Base-by-base conservation (phyloP, 92 coral and sea anemone species). In the Plumapathes pennacea region DNA sequence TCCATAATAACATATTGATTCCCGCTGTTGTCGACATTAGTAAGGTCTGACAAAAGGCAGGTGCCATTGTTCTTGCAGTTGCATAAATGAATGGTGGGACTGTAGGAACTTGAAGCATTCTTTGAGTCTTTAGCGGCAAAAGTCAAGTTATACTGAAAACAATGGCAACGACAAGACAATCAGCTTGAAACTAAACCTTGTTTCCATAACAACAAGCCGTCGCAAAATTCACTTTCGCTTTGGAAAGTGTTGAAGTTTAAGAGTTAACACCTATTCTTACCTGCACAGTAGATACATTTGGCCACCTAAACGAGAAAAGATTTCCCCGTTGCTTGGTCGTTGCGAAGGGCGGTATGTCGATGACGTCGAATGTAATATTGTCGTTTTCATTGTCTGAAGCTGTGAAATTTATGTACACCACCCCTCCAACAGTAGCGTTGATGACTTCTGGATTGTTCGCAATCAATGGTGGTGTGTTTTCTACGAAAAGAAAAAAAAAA, bases 341-440 rank as follows among this genome's bases (percentile, higher is more conserved):
- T 3, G 74, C 74, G 2, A 55, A 65, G 42, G 8, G 26, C 29
- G 81, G 81, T 49, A 10, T 32, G 18, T 60, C 57, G 4, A 38
- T 26, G 3, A 74, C 74, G 4, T n/a, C 48, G 44, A 74, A 38
- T 2, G 31, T 31, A 13, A 78, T 26, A 3, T 50, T 28, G 46
- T 86, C 75, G 61, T 72, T n/a, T n/a, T n/a, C n/a, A n/a, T n/a
- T 81, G 49, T 86, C 83, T n/a, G 33, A 26, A 46, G 89, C 95
- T 3, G 62, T 67, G 14, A 86, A 44, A 19, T 22, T 59, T 10
- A 71, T 29, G 10, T 22, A 42, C 25, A 55, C 57, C 22, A 44
- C 50, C 42, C 71, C 40, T 26, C 79, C 83, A 22, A 86, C 52
- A 2, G 61, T 65, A 10, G 73, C 82, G 10, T 54, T 60, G n/a